Base-by-base conservation (phyloP, 2,797 vertebrate genomes). In the Salarias fasciatus region DNA sequence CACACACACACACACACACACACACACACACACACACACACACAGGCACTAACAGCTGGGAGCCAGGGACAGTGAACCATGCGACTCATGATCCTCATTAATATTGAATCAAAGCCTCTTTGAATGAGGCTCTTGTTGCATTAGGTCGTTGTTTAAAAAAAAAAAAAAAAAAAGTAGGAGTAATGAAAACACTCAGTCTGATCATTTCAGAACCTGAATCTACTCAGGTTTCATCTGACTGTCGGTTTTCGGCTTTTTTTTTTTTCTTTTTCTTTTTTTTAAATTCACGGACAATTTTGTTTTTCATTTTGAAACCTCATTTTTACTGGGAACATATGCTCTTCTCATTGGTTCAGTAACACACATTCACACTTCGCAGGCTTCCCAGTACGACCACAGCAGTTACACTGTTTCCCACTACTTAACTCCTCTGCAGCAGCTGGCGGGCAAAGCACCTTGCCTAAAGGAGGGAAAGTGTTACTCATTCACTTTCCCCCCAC, bases 21-120 rank as follows among this genome's bases (percentile, higher is more conserved):
- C 31, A 53, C 35, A 55, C 15, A 55, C 13, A 11, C 63, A 55
- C 46, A 50, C 63, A 31, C 58, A 24, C 47, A 57, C 37, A 62
- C 31, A 12, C 67, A 61, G 8, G 0, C 57, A 63, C 71, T 76
- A 76, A 66, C 67, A 85, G 84, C 74, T 83, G 83, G 69, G 60
- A 70, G 67, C 64, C 75, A 77, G 85, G 83, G 90, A 86, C 79
- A 56, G 68, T 75, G 57, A 61, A 79, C 53, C 57, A 44, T 55
- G 53, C 69, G 75, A 88, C 55, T 83, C 74, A 86, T 69, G 57
- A 82, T 77, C 55, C 55, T 87, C 88, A 87, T 93, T 85, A 90
- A 89, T 92, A 88, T 87, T 79, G 71, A 84, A 89, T 86, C 61
- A 70, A 61, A 71, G 54, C 10, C 30, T 75, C 51, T 79, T 68